Conservation (phyloP, 2,797 vertebrate species). For the Echeneis naucrates region DNA sequence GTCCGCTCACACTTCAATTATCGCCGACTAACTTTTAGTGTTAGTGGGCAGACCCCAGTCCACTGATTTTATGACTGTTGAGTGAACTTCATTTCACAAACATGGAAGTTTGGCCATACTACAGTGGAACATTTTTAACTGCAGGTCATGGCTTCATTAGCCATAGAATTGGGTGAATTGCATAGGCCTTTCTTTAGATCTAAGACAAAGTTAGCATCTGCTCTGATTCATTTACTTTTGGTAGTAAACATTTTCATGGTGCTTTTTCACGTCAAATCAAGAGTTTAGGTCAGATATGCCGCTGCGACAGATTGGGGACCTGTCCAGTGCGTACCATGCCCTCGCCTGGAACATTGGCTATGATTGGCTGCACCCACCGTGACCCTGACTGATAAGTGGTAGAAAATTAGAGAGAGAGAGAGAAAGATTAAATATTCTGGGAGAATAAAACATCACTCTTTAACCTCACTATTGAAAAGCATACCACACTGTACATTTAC, state of each 20-base stretch:
- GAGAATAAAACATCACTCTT: constrained; percentile 1
- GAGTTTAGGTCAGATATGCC: not conserved
- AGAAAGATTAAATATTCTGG: too few species aligned
- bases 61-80: not conserved
- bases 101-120: not conserved
- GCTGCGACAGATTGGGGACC: too few species aligned
- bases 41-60: not conserved
- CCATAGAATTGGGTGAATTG: not conserved
- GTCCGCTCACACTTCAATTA: too few species aligned
- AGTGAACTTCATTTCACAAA: not conserved
- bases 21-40: not conserved
- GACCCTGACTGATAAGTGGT: too few species aligned
- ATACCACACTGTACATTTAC: constrained; percentile 39
- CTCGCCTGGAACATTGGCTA: too few species aligned
- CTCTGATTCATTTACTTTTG: not conserved
- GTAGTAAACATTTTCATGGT: not conserved
- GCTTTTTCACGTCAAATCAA: not conserved
- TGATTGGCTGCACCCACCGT: too few species aligned
- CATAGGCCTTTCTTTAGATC: not conserved
- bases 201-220: not conserved
- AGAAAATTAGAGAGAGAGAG: too few species aligned
- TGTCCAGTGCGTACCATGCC: too few species aligned
- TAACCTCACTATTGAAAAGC: constrained; percentile 10
- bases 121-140: not conserved
- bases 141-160: not conserved